Evolutionary conservation across 2,797 vertebrate species (phyloP).

Genomic region (Ptychadena robeensis): DNA sequence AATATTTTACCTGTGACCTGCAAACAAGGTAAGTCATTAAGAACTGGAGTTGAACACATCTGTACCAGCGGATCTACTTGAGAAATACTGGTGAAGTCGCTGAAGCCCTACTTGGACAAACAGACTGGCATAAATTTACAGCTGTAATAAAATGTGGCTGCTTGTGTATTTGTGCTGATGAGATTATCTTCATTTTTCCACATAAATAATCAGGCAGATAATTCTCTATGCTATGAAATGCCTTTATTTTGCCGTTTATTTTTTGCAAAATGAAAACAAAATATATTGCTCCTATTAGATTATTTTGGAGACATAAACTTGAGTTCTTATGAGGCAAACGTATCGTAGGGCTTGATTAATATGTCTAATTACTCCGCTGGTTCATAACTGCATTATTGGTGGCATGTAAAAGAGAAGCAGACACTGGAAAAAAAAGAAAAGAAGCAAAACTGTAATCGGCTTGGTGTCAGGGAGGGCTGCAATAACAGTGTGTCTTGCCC

Average conservation of each 20-base stretch:
- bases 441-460: background rate
- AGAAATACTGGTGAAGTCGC: background rate
- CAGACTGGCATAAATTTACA: conserved; percentile 34
- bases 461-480: background rate
- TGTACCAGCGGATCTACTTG: background rate
- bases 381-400: conserved; percentile 57
- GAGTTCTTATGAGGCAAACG: conserved; percentile 48
- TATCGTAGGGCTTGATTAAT: conserved; percentile 55
- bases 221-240: conserved; percentile 38
- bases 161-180: conserved; percentile 35
- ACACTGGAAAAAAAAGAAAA: conserved; percentile 25
- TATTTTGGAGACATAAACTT: conserved; percentile 58
- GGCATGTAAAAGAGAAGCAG: conserved; percentile 25
- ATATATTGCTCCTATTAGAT: conserved; percentile 57
- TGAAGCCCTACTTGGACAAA: background rate
- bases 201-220: conserved; percentile 47
- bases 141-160: conserved; percentile 36
- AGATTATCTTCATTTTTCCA: conserved; percentile 34
- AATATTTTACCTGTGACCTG: too few relatives aligned
- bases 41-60: background rate
- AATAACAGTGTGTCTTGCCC: conserved; percentile 14
- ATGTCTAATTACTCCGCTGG: conserved; percentile 55
- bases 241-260: conserved; percentile 39
- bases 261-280: conserved; percentile 36
- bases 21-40: too few relatives aligned